Base-by-base conservation (phyloP, 2,113 vertebrate species). In the Myotis yumanensis region DNA sequence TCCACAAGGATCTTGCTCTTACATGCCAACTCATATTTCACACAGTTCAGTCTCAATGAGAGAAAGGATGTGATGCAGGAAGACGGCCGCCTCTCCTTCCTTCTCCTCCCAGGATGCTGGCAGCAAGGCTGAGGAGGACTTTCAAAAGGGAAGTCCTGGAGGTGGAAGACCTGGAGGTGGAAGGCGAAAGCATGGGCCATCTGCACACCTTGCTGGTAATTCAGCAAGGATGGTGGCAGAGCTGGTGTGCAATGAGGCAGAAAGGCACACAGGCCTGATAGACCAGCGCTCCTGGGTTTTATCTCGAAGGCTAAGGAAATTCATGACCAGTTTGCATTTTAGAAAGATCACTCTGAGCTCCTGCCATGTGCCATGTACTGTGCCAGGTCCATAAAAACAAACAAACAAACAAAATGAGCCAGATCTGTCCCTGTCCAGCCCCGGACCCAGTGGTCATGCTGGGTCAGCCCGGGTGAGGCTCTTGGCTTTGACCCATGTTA, bases 381-480 rank as follows among this genome's bases (percentile, higher is more conserved):
- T 57, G 2, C 14, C 30, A 37, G 37, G 28, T n/a, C 43, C 51
- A 43, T 10, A 4, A 22, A 91, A 83, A 54, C 51, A 40, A 46
- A 25, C 22, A 59, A 59, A 59, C 57, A 25, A 23, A 54, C 2
- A 57, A 59, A 59, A 35, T 25, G 48, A 46, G 52, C 4, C 20
- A 2, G 16, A 7, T 25, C 79, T 73, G 40, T 54, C 17, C 62
- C 30, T 20, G 32, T 72, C 40, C 80, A 48, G 84, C 4, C 43
- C n/a, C 30, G 28, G 12, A 54, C 17, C 32, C 37, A 77, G 87
- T 0, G 32, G 46, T 23, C 7, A 0, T 8, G 1, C 0, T 43
- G 83, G n/a, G 37, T 80, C 8, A 37, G 68, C 9, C 28, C 51
- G 30, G 18, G 17, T 0, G 2, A 62, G 32, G 25, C 14, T 93